Conservation (phyloP, 2,113 vertebrate species). For the Bucco capensis region DNA sequence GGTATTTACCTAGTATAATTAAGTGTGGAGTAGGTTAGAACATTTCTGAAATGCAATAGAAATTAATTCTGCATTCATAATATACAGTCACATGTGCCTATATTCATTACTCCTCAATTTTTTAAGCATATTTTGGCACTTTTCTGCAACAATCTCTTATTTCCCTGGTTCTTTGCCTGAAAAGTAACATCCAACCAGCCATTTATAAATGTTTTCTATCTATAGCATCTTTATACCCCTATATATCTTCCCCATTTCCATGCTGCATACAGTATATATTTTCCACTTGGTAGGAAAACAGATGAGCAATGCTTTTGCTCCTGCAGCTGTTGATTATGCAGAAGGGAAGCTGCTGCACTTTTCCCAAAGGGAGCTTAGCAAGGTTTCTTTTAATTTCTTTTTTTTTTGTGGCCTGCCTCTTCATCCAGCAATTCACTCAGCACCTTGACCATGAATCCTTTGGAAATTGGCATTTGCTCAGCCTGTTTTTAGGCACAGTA, state of each 20-base stretch:
- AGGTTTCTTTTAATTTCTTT: neutral
- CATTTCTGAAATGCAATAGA: neutral
- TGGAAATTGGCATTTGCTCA: constrained; percentile 1
- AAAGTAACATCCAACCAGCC: neutral
- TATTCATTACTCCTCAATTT: neutral
- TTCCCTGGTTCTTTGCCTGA: neutral
- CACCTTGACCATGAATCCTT: constrained; percentile 30
- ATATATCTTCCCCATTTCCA: neutral
- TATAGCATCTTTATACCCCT: neutral
- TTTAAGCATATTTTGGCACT: neutral
- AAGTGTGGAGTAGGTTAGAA: neutral
- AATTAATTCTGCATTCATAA: constrained; percentile 25
- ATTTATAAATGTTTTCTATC: constrained; percentile 21
- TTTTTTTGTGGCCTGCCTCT: neutral
- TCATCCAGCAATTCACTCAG: constrained; percentile 26
- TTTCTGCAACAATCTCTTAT: neutral
- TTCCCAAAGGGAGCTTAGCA: neutral
- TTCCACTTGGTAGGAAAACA: constrained; percentile 29
- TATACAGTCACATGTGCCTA: neutral
- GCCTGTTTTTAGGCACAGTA: neutral
- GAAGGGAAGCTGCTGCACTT: neutral
- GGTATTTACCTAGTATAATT: constrained; percentile 47
- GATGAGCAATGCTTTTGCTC: neutral
- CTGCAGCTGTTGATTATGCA: constrained; percentile 13
- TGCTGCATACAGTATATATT: neutral